These are phyloP conservation scores for Coecobrya sp. DNA, from an alignment of 2,888 invertebrate species.

Conservation along the genomic window DNA sequence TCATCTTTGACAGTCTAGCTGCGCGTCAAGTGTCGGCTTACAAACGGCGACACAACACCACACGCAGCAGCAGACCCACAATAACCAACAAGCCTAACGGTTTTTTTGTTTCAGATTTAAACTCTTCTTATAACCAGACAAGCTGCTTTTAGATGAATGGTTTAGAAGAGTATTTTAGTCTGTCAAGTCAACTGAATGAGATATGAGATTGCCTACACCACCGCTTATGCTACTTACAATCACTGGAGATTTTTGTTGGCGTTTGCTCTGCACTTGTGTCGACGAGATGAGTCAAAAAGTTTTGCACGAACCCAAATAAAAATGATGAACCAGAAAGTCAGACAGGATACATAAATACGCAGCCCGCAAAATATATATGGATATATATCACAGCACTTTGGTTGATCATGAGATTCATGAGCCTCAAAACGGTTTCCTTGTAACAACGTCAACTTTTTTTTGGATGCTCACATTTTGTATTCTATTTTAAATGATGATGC, in stretches of 20 bases:
- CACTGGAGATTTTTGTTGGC: constrained; percentile 9
- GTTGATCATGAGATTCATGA: background rate
- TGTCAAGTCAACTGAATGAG: constrained; percentile 48
- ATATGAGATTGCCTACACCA: background rate
- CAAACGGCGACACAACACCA: background rate
- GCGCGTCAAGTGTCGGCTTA: constrained; percentile 6
- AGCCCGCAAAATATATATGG: background rate
- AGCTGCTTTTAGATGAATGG: too few relatives aligned
- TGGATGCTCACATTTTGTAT: constrained; percentile 18
- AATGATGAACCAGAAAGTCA: background rate
- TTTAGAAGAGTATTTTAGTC: background rate
- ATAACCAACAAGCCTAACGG: background rate
- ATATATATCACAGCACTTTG: too few relatives aligned
- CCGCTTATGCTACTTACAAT: background rate
- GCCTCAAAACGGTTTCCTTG: background rate
- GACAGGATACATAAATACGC: constrained; percentile 29
- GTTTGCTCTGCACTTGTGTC: background rate
- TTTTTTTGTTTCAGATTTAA: background rate
- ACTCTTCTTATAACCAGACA: background rate
- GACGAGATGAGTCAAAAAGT: background rate
- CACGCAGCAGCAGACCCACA: background rate
- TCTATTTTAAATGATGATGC: constrained; percentile 55
- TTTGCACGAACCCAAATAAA: background rate
- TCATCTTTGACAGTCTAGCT: background rate
- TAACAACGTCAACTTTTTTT: background rate